Evolutionary conservation across 2,113 vertebrate genomes (phyloP), one percentile per base, ranked within the genome.

Genomic region (Telmatochromis sp.): DNA sequence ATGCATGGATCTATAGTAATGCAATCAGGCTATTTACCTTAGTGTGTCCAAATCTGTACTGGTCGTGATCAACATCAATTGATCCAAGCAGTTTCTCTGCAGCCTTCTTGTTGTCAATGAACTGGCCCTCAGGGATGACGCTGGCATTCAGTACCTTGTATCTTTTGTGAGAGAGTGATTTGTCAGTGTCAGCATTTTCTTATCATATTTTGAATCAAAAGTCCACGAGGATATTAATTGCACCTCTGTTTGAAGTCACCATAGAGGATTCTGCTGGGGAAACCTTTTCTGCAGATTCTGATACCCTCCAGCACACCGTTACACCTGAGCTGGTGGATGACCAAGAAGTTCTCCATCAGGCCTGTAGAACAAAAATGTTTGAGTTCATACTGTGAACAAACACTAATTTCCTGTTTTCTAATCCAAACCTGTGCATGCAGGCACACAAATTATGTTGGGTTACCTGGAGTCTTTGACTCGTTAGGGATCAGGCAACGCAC

Each of bases 311-410:
- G 93, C 9, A 94, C 93, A 91, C 93, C 93, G 7, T 94, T 94
- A 87, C 93, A 94, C 91, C 93, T 93, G 81, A 94, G 93, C 91
- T 94, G 93, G 83, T 94, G 93, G 89, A 94, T 94, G 63, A 94
- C 93, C 87, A 94, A 82, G 89, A 91, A 93, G 86, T 94, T 94
- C 83, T 92, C 92, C 93, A 94, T 94, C 35, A 94, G 68, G 33
- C 93, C 93, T 94, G 55, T 31, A 21, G 11, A 45, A 53, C 7
- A 26, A 1, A 63, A 1, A 78, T 14, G 31, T 80, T 2, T 28
- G 9, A 4, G 28, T 28, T n/a, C 13, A 2, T 7, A 37, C 5
- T 35, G 33, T 57, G 13, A 57, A 19, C 13, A 9, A 71, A 71
- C 5, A 26, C 10, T 51, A 21, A 80, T 80, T 47, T 26, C 3